Conservation (phyloP, 2,113 vertebrate species). For the Callaeas wilsoni region DNA sequence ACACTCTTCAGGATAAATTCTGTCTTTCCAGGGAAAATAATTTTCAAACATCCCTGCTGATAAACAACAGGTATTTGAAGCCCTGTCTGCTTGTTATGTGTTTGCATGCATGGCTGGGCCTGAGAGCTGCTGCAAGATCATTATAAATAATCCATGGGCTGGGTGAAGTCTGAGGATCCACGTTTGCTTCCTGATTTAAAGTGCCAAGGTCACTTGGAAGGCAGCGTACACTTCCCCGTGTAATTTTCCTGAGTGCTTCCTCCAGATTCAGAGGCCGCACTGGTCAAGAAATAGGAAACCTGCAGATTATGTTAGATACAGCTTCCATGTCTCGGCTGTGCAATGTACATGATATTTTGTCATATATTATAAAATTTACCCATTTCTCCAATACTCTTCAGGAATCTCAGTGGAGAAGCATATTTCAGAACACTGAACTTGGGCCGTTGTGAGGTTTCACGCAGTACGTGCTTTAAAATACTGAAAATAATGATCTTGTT, state of each 20-base stretch:
- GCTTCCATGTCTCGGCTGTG: background rate
- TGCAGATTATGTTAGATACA: background rate
- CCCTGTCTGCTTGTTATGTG: background rate
- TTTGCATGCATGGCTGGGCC: background rate
- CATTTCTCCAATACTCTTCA: background rate
- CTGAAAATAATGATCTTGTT: background rate
- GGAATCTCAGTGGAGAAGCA: background rate
- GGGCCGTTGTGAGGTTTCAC: background rate
- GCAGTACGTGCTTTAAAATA: background rate
- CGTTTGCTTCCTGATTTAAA: background rate
- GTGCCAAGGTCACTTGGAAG: background rate
- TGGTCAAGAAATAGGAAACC: background rate
- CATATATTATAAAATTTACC: background rate
- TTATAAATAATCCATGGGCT: background rate
- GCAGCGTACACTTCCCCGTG: fast-evolving
- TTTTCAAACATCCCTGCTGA: background rate
- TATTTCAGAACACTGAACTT: background rate
- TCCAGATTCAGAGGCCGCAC: fast-evolving
- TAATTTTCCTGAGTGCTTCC: background rate
- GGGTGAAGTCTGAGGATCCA: background rate
- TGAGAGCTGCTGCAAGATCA: background rate
- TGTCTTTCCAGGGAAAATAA: background rate
- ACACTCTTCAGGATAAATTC: background rate
- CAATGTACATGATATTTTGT: background rate
- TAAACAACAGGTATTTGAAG: background rate